These are phyloP conservation scores for Rhyacophila brunnea DNA, from an alignment of 1,140 invertebrate species.

Conservation along the genomic window DNA sequence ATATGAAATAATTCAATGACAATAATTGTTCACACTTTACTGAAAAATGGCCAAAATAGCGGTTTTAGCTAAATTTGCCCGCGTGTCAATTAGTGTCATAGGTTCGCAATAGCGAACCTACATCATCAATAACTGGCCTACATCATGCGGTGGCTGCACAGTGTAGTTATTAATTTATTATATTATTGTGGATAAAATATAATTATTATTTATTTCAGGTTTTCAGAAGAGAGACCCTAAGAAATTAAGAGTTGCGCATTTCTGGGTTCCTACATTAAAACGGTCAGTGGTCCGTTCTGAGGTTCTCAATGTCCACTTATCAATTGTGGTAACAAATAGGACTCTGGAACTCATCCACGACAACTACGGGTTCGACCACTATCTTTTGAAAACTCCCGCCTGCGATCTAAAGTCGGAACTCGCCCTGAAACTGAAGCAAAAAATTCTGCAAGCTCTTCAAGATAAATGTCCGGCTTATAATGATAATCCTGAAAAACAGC, in stretches of 20 bases:
- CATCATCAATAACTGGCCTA: too few relatives aligned
- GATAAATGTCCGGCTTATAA: conserved; percentile 74
- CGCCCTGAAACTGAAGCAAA: conserved; percentile 78
- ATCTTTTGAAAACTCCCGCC: conserved; percentile 87
- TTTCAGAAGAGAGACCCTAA: conserved; percentile 69
- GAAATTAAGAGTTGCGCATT: conserved; percentile 67
- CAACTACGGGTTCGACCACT: conserved; percentile 92
- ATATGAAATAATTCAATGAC: too few relatives aligned
- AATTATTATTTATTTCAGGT: conserved; percentile 51
- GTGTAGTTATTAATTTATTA: too few relatives aligned
- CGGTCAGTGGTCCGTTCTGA: conserved; percentile 89
- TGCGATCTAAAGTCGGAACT: conserved; percentile 83
- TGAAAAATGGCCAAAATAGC: too few relatives aligned
- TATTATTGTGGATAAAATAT: too few relatives aligned
- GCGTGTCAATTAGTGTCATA: too few relatives aligned
- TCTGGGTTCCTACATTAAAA: conserved; percentile 83
- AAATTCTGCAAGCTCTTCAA: conserved; percentile 76
- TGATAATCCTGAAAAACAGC: conserved; percentile 67
- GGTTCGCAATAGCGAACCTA: too few relatives aligned
- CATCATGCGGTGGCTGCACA: too few relatives aligned
- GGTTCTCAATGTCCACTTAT: conserved; percentile 85
- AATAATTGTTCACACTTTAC: too few relatives aligned
- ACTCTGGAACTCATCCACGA: conserved; percentile 84
- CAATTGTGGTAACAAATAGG: conserved; percentile 76
- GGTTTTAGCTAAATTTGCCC: too few relatives aligned